These are phyloP conservation scores for Disparrhopalites patrizii DNA, from an alignment of 2,888 invertebrate species.

Conservation along the genomic window DNA sequence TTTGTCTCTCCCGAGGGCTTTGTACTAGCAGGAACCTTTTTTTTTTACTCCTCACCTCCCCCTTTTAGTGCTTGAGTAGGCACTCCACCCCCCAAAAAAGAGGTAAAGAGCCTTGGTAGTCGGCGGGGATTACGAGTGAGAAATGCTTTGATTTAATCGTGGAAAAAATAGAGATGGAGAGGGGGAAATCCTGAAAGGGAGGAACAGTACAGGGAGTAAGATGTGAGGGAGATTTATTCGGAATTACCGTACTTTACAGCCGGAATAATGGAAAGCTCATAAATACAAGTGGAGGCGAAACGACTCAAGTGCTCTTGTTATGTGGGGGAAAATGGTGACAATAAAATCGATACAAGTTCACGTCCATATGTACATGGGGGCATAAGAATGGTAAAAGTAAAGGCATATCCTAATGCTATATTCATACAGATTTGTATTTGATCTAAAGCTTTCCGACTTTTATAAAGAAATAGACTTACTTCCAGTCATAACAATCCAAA, in stretches of 20 bases:
- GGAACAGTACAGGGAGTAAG: neutral
- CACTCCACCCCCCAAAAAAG: too few relatives aligned
- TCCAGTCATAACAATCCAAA: too few relatives aligned
- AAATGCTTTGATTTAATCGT: neutral
- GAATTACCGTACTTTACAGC: constrained; percentile 21
- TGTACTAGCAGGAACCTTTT: too few relatives aligned
- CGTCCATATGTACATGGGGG: too few relatives aligned
- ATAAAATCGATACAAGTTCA: constrained; percentile 26
- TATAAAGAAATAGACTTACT: too few relatives aligned
- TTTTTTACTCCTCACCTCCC: neutral
- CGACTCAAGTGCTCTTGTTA: constrained; percentile 20
- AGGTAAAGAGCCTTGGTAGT: neutral
- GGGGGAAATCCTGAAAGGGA: neutral
- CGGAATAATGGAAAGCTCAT: constrained; percentile 28
- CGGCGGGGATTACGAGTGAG: neutral
- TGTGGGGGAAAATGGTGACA: constrained; percentile 20
- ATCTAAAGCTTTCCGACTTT: too few relatives aligned
- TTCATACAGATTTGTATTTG: too few relatives aligned
- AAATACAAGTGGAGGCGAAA: constrained; percentile 19
- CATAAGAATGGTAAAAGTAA: too few relatives aligned
- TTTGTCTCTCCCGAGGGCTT: too few relatives aligned
- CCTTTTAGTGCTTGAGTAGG: neutral
- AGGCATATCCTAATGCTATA: too few relatives aligned
- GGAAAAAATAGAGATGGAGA: neutral
- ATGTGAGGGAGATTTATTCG: constrained; percentile 23